Evolutionary conservation across 1,140 invertebrate species (phyloP).

Genomic region (Paraescarpia echinospica): DNA sequence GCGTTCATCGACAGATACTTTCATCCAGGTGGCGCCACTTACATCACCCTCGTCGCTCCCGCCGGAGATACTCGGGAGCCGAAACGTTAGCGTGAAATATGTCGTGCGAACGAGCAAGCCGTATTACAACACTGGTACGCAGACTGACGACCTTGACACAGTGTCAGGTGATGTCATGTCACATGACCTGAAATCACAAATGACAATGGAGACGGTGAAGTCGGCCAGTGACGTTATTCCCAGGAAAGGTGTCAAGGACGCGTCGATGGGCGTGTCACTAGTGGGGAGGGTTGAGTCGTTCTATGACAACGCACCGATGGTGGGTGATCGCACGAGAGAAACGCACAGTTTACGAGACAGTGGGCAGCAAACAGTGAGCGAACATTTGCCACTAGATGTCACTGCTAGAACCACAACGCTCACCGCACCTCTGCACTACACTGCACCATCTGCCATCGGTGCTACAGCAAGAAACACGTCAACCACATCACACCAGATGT

Average conservation of each 20-base stretch:
- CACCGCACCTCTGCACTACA: neutral
- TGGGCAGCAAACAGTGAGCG: neutral
- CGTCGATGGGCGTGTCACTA: neutral
- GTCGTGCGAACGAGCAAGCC: neutral
- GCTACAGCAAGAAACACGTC: neutral
- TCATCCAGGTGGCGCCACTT: neutral
- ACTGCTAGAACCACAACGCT: neutral
- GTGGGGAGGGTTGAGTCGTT: neutral
- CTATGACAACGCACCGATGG: neutral
- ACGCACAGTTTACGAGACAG: neutral
- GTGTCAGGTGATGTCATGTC: neutral
- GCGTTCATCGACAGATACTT: neutral
- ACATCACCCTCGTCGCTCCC: neutral
- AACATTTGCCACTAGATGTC: neutral
- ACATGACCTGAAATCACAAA: neutral
- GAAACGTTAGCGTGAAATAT: neutral
- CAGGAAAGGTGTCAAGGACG: neutral
- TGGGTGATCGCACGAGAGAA: neutral
- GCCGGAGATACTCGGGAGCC: neutral
- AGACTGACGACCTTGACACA: neutral
- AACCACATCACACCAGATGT: neutral
- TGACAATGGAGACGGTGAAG: neutral
- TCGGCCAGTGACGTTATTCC: neutral
- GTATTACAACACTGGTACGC: neutral
- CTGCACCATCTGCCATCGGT: neutral